phyloP scores from a whole-genome alignment of 2,888 invertebrate genomes.

The Philereme transversata region DNA sequence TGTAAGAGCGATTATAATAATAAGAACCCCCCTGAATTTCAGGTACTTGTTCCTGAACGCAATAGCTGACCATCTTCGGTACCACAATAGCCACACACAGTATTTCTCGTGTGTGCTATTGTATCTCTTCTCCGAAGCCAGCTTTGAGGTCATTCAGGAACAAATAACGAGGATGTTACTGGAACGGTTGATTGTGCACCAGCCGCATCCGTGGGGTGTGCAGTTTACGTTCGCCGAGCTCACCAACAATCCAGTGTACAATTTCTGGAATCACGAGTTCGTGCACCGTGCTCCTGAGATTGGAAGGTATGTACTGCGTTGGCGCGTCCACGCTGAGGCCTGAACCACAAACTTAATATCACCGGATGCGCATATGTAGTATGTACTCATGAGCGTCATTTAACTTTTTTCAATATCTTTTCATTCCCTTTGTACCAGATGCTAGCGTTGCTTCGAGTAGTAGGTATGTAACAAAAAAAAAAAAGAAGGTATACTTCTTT shows the following conservation, averaged over 20 bases:
- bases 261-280: slow-evolving; percentile 99
- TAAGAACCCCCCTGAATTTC: slow-evolving; percentile 38
- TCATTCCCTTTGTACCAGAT: slow-evolving; percentile 1
- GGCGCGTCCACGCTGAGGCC: slow-evolving; percentile 13
- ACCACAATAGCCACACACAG: slow-evolving; percentile 99
- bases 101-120: slow-evolving; percentile 99
- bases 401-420: neutral
- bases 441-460: too few species aligned
- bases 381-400: too few species aligned
- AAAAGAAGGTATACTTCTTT: too few species aligned
- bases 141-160: slow-evolving; percentile 98
- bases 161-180: slow-evolving; percentile 98
- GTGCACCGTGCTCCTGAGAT: slow-evolving; percentile 99
- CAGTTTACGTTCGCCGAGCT: slow-evolving; percentile 99
- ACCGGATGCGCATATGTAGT: too few species aligned
- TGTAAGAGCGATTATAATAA: neutral
- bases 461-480: too few species aligned
- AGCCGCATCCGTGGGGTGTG: slow-evolving; percentile 99
- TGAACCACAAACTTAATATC: neutral
- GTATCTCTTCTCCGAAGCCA: slow-evolving; percentile 98
- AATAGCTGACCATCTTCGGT: slow-evolving; percentile 98
- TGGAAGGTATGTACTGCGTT: slow-evolving; percentile 90
- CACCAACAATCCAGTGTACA: slow-evolving; percentile 98
- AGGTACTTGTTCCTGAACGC: slow-evolving; percentile 99
- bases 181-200: slow-evolving; percentile 98